Percentiles rank a stretch among this genome's conserved stretches.
These are phyloP conservation scores for Cenopis cana DNA, from an alignment of 2,888 invertebrate genomes.

Conservation along the genomic window DNA sequence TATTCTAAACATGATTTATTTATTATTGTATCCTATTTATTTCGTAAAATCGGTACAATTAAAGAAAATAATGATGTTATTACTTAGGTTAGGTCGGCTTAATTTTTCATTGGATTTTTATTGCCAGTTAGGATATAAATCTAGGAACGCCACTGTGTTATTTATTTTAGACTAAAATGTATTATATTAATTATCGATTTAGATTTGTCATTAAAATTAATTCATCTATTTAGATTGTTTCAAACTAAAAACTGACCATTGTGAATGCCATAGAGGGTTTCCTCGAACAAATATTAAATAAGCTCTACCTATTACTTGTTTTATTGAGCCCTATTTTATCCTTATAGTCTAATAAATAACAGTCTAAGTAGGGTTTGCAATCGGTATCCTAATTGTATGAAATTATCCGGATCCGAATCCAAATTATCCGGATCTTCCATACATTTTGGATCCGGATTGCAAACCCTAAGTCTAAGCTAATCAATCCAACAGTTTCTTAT, in stretches of 20 bases:
- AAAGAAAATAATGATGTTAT: neutral
- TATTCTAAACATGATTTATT: slow-evolving; percentile 3
- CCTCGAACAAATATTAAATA: slow-evolving; percentile 67
- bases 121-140: slow-evolving; percentile 48
- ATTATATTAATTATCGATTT: slow-evolving; percentile 33
- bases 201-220: slow-evolving; percentile 22
- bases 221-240: slow-evolving; percentile 39
- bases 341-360: too few species aligned
- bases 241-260: slow-evolving; percentile 58
- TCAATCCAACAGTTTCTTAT: too few species aligned
- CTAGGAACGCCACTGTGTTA: slow-evolving; percentile 62
- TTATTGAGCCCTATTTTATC: neutral
- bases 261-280: slow-evolving; percentile 76
- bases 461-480: too few species aligned
- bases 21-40: slow-evolving; percentile 11
- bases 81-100: slow-evolving; percentile 15
- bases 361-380: too few species aligned
- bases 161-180: slow-evolving; percentile 57
- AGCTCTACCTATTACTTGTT: slow-evolving; percentile 42
- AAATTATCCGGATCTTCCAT: too few species aligned
- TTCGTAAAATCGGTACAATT: slow-evolving; percentile 22
- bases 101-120: slow-evolving; percentile 30
- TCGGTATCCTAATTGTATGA: too few species aligned
- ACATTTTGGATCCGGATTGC: too few species aligned
- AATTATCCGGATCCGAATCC: too few species aligned